These are phyloP conservation scores for Mayetiola destructor DNA, from an alignment of 2,888 invertebrate genomes.

Conservation along the genomic window DNA sequence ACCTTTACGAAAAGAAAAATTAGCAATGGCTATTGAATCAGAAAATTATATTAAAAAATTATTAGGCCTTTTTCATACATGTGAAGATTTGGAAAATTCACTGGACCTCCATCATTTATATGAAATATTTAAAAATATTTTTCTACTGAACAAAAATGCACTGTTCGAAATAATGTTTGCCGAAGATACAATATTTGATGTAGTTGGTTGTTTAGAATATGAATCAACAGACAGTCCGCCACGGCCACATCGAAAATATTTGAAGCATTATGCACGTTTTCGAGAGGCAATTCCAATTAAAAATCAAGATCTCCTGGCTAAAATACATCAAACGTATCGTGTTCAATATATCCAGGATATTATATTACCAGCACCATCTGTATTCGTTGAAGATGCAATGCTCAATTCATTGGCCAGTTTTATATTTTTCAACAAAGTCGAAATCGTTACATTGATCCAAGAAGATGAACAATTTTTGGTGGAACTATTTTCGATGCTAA, in stretches of 20 bases:
- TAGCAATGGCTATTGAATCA: conserved; percentile 82
- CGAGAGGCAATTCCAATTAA: conserved; percentile 89
- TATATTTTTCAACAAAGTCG: conserved; percentile 99
- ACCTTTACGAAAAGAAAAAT: conserved; percentile 82
- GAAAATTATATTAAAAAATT: conserved; percentile 93
- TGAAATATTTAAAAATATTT: conserved; percentile 97
- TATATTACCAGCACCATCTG: conserved; percentile 94
- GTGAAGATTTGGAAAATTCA: conserved; percentile 90
- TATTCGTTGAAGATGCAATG: conserved; percentile 99
- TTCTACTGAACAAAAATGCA: conserved; percentile 92
- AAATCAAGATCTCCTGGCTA: conserved; percentile 85
- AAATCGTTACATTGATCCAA: conserved; percentile 94
- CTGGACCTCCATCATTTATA: conserved; percentile 91
- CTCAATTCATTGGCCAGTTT: conserved; percentile 94
- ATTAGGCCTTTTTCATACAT: conserved; percentile 87
- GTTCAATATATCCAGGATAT: conserved; percentile 99
- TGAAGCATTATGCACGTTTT: conserved; percentile 81
- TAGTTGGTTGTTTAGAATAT: conserved; percentile 96
- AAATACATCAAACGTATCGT: conserved; percentile 98
- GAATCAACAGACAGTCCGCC: conserved; percentile 78
- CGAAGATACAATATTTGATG: conserved; percentile 92
- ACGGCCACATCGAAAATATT: conserved; percentile 90
- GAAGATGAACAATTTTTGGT: conserved; percentile 95
- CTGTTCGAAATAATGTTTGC: conserved; percentile 96
- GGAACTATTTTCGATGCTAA: conserved; percentile 85